Percentiles rank a stretch among this genome's conserved stretches.
These are phyloP conservation scores for Orchesella flavescens DNA, from an alignment of 2,888 invertebrate genomes.

Conservation along the genomic window DNA sequence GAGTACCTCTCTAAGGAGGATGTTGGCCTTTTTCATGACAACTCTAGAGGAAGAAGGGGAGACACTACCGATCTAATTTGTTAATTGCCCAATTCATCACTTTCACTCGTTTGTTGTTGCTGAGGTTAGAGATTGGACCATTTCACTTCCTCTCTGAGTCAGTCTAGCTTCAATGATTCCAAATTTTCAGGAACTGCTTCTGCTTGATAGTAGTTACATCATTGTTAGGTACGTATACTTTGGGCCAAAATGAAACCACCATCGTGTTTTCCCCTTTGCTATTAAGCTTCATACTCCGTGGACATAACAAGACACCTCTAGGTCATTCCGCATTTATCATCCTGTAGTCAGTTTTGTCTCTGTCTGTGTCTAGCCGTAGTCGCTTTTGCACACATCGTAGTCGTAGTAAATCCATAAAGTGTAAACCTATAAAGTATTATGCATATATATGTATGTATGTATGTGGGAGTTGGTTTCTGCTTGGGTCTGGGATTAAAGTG, in stretches of 20 bases:
- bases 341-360: constrained; percentile 34
- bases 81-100: constrained; percentile 63
- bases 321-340: constrained; percentile 35
- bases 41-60: constrained; percentile 37
- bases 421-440: background rate
- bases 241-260: background rate
- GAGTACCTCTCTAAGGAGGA: constrained; percentile 15
- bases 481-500: constrained; percentile 25
- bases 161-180: constrained; percentile 3
- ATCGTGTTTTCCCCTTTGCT: background rate
- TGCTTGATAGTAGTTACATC: background rate
- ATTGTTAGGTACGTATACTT: background rate
- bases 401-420: constrained; percentile 4
- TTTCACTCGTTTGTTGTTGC: constrained; percentile 54
- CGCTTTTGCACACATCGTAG: constrained; percentile 11
- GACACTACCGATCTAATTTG: constrained; percentile 59
- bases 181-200: background rate
- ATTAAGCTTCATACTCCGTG: background rate
- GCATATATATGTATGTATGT: no score
- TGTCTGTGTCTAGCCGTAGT: no score
- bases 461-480: no score
- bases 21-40: constrained; percentile 48
- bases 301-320: constrained; percentile 29
- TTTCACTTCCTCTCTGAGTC: constrained; percentile 25
- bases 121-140: constrained; percentile 45